Base-by-base conservation (phyloP, 2,113 vertebrate genomes). In the Odontesthes bonariensis region DNA sequence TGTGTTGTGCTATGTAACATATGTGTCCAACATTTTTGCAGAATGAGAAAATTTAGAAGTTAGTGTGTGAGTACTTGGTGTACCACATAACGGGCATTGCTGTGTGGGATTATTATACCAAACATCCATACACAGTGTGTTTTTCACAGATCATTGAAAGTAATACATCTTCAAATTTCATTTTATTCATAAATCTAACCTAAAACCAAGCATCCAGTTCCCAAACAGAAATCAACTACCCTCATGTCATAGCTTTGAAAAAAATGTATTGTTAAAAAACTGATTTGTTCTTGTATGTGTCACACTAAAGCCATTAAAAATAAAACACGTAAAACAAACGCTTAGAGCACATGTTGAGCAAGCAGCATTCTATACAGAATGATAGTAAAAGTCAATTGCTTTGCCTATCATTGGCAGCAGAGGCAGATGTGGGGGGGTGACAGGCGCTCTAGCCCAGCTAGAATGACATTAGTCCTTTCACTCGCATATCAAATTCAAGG, bases 401-500 rank as follows among this genome's bases (percentile, higher is more conserved):
- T 66, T 60, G 55, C 74, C 9, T 14, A 58, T 54, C 11, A 3
- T 44, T 86, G 68, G 60, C 72, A 60, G 69, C 52, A 38, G 35
- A 58, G 61, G 71, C 73, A 86, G 81, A 77, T 81, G 69, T 80
- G 35, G 61, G 40, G 59, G 62, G 70, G 64, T 80, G 70, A 87
- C 67, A 61, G 71, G 61, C 68, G 0, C 66, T 81, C 47, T 72
- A 33, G 66, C 75, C 64, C 70, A 75, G 73, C 72, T 82, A 71
- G 47, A 83, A 61, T 82, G 88, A 87, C 91, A 76, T 86, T 83
- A 74, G 71, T 82, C 38, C 72, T 68, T 86, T 84, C 68, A 82
- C 69, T 82, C 73, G 38, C 79, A 85, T 81, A 84, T 87, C 84
- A 84, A 84, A 89, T 89, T 77, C 83, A 73, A 81, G 79, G 77